These are phyloP conservation scores for Apaloderma vittatum DNA, from an alignment of 2,113 vertebrate genomes.

Conservation along the genomic window DNA sequence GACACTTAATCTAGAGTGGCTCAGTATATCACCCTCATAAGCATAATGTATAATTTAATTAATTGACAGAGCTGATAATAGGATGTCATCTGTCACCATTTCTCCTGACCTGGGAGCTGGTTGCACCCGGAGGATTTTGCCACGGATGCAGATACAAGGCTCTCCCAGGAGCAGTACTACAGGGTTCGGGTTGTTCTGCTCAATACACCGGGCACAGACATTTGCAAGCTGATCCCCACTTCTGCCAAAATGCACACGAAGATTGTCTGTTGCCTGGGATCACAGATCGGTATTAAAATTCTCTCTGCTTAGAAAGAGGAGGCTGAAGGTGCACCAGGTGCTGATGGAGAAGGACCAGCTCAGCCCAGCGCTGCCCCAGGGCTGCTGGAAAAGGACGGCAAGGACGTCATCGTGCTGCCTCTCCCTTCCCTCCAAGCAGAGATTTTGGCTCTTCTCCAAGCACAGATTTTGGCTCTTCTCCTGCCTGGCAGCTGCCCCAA, in stretches of 20 bases:
- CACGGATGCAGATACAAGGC: rapidly evolving
- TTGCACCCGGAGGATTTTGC: slow-evolving; percentile 37
- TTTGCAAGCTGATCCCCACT: background rate
- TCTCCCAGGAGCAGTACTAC: rapidly evolving
- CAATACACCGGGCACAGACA: rapidly evolving
- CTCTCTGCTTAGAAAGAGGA: background rate
- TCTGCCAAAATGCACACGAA: background rate
- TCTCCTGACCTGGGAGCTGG: slow-evolving; percentile 75
- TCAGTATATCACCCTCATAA: slow-evolving; percentile 77
- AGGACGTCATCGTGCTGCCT: rapidly evolving
- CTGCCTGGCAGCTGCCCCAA: background rate
- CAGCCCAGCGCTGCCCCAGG: background rate
- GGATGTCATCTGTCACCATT: slow-evolving; percentile 76
- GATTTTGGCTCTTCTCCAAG: background rate
- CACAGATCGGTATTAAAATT: background rate
- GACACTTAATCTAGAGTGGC: slow-evolving; percentile 77
- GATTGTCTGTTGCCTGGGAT: background rate
- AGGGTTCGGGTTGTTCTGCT: background rate
- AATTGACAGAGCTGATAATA: slow-evolving; percentile 76
- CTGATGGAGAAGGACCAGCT: background rate
- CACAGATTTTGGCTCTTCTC: background rate
- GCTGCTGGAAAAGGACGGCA: background rate
- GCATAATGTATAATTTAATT: slow-evolving; percentile 78
- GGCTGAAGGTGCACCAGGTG: rapidly evolving
- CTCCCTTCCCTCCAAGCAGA: background rate